These are phyloP conservation scores for Platypus cylindrus DNA, from an alignment of 2,888 invertebrate species.

Conservation along the genomic window DNA sequence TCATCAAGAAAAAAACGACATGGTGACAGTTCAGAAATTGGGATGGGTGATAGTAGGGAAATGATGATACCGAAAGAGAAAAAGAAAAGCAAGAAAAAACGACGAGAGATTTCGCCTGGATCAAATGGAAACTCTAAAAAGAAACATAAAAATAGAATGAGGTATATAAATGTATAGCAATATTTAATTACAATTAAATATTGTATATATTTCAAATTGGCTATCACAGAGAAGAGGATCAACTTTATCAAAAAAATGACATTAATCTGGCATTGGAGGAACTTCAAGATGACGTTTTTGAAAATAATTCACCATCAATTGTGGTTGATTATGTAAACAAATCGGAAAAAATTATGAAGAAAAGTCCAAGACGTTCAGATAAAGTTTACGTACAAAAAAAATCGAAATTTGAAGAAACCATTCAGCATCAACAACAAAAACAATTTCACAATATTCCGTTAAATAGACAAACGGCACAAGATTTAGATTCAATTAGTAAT, in stretches of 20 bases:
- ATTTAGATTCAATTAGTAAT: conserved; percentile 18
- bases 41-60: conserved; percentile 33
- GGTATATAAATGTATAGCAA: conserved; percentile 3
- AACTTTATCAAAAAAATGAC: conserved; percentile 31
- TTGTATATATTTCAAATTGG: neutral
- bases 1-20: conserved; percentile 33
- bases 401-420: conserved; percentile 31
- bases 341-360: conserved; percentile 26
- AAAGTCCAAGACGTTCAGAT: conserved; percentile 30
- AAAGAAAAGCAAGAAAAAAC: conserved; percentile 34
- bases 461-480: conserved; percentile 21
- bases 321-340: conserved; percentile 23
- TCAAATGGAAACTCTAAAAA: conserved; percentile 23
- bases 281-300: conserved; percentile 37
- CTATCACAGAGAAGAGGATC: conserved; percentile 26
- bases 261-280: conserved; percentile 34
- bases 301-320: too few species aligned
- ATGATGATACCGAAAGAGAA: conserved; percentile 37
- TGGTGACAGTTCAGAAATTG: conserved; percentile 23
- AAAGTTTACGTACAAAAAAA: conserved; percentile 35
- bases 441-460: conserved; percentile 17
- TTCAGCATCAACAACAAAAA: conserved; percentile 19
- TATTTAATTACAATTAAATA: neutral
- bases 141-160: conserved; percentile 25
- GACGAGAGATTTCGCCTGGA: conserved; percentile 26